Conservation (phyloP, 30 jellyfish, hydroid and myxozoan species). For the Aurelia sp. region DNA sequence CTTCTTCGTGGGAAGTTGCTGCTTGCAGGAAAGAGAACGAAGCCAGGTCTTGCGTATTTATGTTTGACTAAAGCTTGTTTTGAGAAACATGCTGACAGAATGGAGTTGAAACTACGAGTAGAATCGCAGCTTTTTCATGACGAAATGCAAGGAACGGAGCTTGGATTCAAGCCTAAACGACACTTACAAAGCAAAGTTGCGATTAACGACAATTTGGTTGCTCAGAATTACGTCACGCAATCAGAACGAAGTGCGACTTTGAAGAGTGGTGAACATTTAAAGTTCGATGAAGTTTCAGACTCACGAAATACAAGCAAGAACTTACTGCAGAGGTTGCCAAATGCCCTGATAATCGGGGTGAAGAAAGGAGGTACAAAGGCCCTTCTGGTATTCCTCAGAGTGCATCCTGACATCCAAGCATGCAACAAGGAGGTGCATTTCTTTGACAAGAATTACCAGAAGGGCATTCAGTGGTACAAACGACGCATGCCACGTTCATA, state of each 20-base stretch:
- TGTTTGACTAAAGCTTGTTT: neutral
- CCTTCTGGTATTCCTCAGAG: conserved; percentile 80
- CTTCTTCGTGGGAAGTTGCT: neutral
- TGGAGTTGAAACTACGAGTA: neutral
- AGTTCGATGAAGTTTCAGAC: neutral
- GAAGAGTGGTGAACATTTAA: neutral
- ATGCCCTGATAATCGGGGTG: conserved; percentile 87
- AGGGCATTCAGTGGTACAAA: conserved; percentile 77
- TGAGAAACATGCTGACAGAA: neutral
- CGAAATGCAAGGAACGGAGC: neutral
- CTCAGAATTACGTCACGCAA: neutral
- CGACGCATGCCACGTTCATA: conserved; percentile 82
- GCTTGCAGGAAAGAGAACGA: neutral
- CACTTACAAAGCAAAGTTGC: neutral
- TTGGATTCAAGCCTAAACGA: neutral
- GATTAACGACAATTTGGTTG: neutral
- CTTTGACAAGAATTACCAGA: conserved; percentile 78
- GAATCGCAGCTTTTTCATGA: neutral
- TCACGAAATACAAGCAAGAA: neutral
- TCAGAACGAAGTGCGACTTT: neutral
- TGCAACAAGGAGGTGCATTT: conserved; percentile 87
- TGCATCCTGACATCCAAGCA: conserved; percentile 76
- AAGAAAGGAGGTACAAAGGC: conserved; percentile 98
- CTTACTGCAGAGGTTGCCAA: conserved; percentile 68
- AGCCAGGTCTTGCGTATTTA: neutral